phyloP scores from a whole-genome alignment of 1,140 invertebrate species.

The Vanessa tameamea region DNA sequence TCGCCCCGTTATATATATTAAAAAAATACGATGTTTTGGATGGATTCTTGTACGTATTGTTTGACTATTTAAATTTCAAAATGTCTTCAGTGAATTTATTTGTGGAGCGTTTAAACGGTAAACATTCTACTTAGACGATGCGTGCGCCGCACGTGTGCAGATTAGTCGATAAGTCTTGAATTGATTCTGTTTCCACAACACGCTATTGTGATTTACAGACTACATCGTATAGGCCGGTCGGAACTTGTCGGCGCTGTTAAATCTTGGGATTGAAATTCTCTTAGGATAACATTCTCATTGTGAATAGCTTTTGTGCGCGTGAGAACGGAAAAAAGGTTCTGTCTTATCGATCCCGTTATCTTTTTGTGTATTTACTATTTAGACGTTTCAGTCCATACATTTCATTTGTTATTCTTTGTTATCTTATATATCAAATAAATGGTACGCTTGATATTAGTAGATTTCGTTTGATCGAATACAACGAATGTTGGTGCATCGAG shows the following conservation, averaged over 20 bases:
- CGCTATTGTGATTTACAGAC: slow-evolving; percentile 24
- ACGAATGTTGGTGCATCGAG: too few species aligned
- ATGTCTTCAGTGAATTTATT: not conserved
- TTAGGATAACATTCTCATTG: slow-evolving; percentile 19
- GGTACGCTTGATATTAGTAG: too few species aligned
- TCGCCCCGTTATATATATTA: too few species aligned
- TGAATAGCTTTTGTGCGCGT: slow-evolving; percentile 21
- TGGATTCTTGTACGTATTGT: too few species aligned
- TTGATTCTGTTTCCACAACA: slow-evolving; percentile 13
- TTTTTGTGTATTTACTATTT: not conserved
- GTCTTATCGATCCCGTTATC: slow-evolving; percentile 1
- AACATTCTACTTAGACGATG: not conserved
- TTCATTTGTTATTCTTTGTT: too few species aligned
- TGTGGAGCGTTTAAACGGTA: not conserved
- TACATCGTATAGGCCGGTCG: slow-evolving; percentile 27
- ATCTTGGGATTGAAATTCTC: slow-evolving; percentile 31
- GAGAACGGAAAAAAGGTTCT: slow-evolving; percentile 4
- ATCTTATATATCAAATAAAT: too few species aligned
- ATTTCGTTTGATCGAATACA: too few species aligned
- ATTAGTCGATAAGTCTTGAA: slow-evolving; percentile 19
- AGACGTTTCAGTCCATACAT: not conserved
- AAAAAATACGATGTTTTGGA: too few species aligned
- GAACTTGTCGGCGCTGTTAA: slow-evolving; percentile 15
- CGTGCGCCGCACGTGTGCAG: slow-evolving; percentile 5
- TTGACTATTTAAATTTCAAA: not conserved